Evolutionary conservation across 2,888 invertebrate species (phyloP).

Genomic region (Drosophila meridionalis): DNA sequence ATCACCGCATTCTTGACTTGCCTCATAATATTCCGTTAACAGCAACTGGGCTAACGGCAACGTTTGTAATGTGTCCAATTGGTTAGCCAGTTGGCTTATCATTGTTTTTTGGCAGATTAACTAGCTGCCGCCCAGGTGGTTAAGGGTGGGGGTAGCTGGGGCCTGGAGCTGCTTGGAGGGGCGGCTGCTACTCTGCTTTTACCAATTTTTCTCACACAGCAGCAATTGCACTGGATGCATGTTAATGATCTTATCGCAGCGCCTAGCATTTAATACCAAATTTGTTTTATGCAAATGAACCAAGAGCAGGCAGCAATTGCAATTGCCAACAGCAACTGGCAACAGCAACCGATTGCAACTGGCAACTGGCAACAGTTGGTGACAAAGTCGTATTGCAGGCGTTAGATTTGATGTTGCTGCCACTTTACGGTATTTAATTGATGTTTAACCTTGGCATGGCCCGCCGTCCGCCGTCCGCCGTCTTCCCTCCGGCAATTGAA

Average conservation of each 20-base stretch:
- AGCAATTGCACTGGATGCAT: conserved; percentile 53
- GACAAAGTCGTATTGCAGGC: conserved; percentile 59
- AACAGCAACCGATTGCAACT: conserved; percentile 30
- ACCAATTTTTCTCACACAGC: conserved; percentile 54
- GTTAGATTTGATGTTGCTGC: conserved; percentile 67
- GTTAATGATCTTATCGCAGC: conserved; percentile 78
- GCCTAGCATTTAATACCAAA: conserved; percentile 82
- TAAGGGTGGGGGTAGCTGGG: neutral
- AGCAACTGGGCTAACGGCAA: conserved; percentile 65
- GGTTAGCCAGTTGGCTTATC: conserved; percentile 55
- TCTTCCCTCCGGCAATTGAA: conserved; percentile 31
- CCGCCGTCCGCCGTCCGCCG: conserved; percentile 2
- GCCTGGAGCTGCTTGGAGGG: neutral
- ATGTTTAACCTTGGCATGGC: conserved; percentile 75
- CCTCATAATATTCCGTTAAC: conserved; percentile 64
- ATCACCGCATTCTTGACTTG: conserved; percentile 8
- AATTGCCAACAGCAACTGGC: conserved; percentile 27
- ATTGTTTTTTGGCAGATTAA: conserved; percentile 46
- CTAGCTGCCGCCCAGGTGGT: conserved; percentile 27
- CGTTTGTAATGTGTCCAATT: conserved; percentile 71
- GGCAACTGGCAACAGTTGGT: conserved; percentile 56
- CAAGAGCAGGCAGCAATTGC: conserved; percentile 39
- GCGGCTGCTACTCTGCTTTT: conserved; percentile 40
- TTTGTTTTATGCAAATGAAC: conserved; percentile 84
- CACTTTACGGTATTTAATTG: conserved; percentile 75